Conservation (phyloP, 2,113 vertebrate genomes). For the Rattus norvegicus region DNA sequence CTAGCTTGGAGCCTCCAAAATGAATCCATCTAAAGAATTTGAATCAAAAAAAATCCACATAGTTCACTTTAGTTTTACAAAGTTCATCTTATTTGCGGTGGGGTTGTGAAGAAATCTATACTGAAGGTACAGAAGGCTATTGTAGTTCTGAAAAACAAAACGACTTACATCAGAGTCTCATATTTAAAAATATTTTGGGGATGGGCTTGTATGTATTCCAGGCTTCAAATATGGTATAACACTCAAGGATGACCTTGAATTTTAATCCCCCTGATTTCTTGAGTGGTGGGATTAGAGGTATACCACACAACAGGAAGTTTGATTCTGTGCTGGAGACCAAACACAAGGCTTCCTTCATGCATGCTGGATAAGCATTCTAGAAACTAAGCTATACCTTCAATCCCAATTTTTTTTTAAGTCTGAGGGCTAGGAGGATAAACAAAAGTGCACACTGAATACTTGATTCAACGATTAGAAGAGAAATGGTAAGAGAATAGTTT, state of each 20-base stretch:
- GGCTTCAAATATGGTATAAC: background rate
- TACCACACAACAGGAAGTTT: background rate
- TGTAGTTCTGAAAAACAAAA: conserved; percentile 10
- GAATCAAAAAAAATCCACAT: background rate
- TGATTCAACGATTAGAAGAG: background rate
- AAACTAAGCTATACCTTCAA: background rate
- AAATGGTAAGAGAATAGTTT: conserved; percentile 10
- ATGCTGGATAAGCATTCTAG: background rate
- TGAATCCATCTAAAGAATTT: conserved; percentile 28
- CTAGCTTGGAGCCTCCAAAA: background rate
- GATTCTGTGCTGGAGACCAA: background rate
- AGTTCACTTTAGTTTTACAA: conserved; percentile 18
- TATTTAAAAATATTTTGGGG: background rate
- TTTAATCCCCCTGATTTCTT: background rate
- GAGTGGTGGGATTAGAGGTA: background rate
- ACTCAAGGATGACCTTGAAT: background rate
- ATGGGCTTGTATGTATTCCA: background rate
- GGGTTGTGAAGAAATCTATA: background rate
- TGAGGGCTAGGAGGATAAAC: background rate
- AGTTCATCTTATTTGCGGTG: background rate
- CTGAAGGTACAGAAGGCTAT: conserved; percentile 19
- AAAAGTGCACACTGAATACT: background rate
- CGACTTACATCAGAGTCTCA: background rate
- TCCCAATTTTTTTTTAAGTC: background rate
- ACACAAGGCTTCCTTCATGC: background rate